Conservation (phyloP, 2,888 invertebrate species). For the Adela reaumurella region DNA sequence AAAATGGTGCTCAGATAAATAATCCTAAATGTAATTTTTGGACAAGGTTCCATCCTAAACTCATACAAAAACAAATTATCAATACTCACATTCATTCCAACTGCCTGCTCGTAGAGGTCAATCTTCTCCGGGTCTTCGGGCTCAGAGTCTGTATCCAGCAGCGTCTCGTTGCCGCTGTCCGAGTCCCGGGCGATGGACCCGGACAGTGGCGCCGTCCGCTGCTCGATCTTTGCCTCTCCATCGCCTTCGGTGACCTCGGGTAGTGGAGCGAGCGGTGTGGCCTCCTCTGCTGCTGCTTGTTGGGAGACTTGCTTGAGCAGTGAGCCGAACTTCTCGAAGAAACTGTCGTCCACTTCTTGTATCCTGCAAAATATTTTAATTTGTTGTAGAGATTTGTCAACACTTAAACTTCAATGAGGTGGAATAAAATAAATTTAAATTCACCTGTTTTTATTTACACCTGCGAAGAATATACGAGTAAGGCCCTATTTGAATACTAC, state of each 20-base stretch:
- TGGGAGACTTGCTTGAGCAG: slow-evolving; percentile 63
- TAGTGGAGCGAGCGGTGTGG: slow-evolving; percentile 52
- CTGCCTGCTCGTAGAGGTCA: slow-evolving; percentile 60
- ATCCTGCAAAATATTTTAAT: slow-evolving; percentile 53
- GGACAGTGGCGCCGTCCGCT: slow-evolving; percentile 33
- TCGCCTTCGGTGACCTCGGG: slow-evolving; percentile 17
- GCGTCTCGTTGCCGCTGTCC: slow-evolving; percentile 54
- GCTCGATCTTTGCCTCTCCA: slow-evolving; percentile 32
- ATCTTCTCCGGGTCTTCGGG: slow-evolving; percentile 61
- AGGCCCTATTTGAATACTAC: too few relatives aligned
- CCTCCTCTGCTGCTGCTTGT: slow-evolving; percentile 54
- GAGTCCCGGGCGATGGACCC: slow-evolving; percentile 31
- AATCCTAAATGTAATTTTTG: too few relatives aligned
- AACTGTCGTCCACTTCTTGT: slow-evolving; percentile 78
- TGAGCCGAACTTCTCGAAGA: slow-evolving; percentile 80
- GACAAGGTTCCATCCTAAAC: too few relatives aligned
- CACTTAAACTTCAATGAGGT: background rate
- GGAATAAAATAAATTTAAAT: too few relatives aligned
- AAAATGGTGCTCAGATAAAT: too few relatives aligned
- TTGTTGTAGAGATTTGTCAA: slow-evolving; percentile 1
- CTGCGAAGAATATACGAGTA: too few relatives aligned
- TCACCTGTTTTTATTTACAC: too few relatives aligned
- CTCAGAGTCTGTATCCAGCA: slow-evolving; percentile 64
- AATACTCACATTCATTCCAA: slow-evolving; percentile 78
- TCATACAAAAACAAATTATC: too few relatives aligned